These are phyloP conservation scores for Thecophora atra DNA, from an alignment of 2,888 invertebrate genomes.

Conservation along the genomic window DNA sequence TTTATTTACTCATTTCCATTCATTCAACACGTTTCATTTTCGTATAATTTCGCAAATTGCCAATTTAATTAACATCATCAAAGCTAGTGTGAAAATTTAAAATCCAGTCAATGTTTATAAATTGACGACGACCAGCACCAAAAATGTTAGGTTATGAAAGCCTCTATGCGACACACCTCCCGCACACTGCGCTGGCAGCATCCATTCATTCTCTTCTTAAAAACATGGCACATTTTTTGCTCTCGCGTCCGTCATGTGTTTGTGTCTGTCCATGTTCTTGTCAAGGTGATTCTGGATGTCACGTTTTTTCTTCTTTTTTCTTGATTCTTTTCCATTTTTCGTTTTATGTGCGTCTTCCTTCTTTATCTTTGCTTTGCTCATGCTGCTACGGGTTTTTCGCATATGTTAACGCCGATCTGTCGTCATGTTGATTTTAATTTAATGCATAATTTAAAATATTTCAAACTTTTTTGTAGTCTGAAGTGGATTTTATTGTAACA, in stretches of 20 bases:
- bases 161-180: neutral
- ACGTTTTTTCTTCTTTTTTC: slow-evolving; percentile 35
- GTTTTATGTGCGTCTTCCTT: neutral
- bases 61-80: slow-evolving; percentile 25
- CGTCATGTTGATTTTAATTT: neutral
- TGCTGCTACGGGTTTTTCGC: neutral
- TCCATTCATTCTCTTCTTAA: neutral
- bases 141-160: slow-evolving; percentile 30
- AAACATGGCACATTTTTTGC: neutral
- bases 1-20: neutral
- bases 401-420: neutral
- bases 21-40: neutral
- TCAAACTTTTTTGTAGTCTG: too few species aligned
- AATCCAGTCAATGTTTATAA: neutral
- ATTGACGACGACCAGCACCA: slow-evolving; percentile 6
- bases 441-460: too few species aligned
- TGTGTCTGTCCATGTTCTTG: slow-evolving; percentile 14
- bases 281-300: slow-evolving; percentile 39
- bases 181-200: neutral
- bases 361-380: too few species aligned
- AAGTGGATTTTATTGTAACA: slow-evolving; percentile 40
- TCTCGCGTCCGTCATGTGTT: too few species aligned
- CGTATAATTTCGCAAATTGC: slow-evolving; percentile 2
- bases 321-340: slow-evolving; percentile 19
- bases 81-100: slow-evolving; percentile 25